Evolutionary conservation across 2,113 vertebrate species (phyloP).

Genomic region (Okapia johnstoni): DNA sequence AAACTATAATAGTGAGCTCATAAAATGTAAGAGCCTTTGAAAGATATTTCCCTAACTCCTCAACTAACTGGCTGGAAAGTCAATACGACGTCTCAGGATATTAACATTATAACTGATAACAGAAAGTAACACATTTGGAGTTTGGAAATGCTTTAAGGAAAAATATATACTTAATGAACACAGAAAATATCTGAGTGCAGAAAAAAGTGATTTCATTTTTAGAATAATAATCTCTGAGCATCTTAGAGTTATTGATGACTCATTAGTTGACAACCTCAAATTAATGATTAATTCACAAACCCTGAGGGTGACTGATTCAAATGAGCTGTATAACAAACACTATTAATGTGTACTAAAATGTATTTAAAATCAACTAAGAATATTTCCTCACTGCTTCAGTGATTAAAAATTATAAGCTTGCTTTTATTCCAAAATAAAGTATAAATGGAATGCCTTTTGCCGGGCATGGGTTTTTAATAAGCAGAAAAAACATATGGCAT

Average conservation of each 20-base stretch:
- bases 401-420: conserved; percentile 50
- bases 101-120: conserved; percentile 21
- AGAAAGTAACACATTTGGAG: neutral
- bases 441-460: neutral
- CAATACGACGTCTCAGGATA: neutral
- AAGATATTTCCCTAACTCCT: neutral
- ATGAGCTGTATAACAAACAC: conserved; percentile 37
- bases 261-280: conserved; percentile 31
- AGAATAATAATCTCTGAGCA: conserved; percentile 20
- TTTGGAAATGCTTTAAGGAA: conserved; percentile 25
- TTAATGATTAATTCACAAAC: conserved; percentile 39
- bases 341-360: conserved; percentile 15
- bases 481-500: conserved; percentile 13
- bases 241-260: conserved; percentile 34
- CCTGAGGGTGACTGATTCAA: conserved; percentile 5
- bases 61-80: neutral
- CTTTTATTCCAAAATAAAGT: conserved; percentile 35
- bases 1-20: neutral
- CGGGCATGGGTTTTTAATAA: conserved; percentile 38
- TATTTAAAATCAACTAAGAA: conserved; percentile 53
- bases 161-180: conserved; percentile 21
- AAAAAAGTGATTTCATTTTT: conserved; percentile 6
- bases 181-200: neutral
- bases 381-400: conserved; percentile 39
- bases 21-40: neutral